Evolutionary conservation across 2,888 invertebrate species (phyloP).

Genomic region (Ornithoptera priamus): DNA sequence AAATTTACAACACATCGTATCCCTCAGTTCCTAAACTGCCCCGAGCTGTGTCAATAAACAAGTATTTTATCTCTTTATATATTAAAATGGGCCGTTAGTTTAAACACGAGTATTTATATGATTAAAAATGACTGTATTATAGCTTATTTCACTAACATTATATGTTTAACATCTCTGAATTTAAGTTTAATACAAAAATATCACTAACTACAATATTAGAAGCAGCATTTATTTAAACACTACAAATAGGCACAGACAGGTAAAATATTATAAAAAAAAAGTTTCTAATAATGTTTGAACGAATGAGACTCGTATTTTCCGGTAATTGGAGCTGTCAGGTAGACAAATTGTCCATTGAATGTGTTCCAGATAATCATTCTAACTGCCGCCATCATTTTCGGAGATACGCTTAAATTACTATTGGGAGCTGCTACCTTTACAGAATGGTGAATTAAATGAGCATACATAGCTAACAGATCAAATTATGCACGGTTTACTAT

Average conservation of each 20-base stretch:
- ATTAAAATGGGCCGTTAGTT: no score
- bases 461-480: not conserved
- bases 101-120: no score
- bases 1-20: no score
- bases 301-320: slow-evolving; percentile 56
- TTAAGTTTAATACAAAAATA: not conserved
- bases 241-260: not conserved
- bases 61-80: no score
- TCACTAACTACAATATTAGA: not conserved
- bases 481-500: not conserved
- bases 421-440: not conserved
- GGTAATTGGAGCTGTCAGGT: slow-evolving; percentile 73
- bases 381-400: slow-evolving; percentile 64
- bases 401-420: slow-evolving; percentile 64
- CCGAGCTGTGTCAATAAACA: no score
- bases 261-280: slow-evolving; percentile 3
- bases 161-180: not conserved
- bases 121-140: no score
- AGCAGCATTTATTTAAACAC: not conserved
- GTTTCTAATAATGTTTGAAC: slow-evolving; percentile 37
- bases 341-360: slow-evolving; percentile 69
- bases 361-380: slow-evolving; percentile 66
- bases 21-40: no score
- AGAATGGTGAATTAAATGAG: not conserved
- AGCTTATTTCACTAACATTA: not conserved